Base-by-base conservation (phyloP, 1,140 invertebrate species). In the Patella vulgata region DNA sequence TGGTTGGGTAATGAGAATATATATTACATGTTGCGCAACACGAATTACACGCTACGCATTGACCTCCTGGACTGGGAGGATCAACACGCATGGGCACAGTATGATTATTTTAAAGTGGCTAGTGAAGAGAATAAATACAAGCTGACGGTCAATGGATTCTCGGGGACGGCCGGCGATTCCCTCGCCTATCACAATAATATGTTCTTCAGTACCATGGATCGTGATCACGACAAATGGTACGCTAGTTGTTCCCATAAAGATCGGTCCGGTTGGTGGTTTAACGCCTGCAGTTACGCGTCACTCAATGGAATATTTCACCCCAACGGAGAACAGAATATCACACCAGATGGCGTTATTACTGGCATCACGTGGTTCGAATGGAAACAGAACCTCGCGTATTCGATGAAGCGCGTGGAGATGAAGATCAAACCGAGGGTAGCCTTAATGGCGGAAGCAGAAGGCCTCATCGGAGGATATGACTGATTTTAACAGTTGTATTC, bases 21-120 rank as follows among this genome's bases (percentile, higher is more conserved):
- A 1, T 80, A 86, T 69, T 53, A 65, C 17, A 59, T 86, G 53
- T 86, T 86, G 4, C 73, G 28, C 1, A 33, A 57, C 21, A 68
- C 94, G 74, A 92, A 96, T 75, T 95, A 96, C 80, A 89, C 90
- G 76, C 87, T 97, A 0, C 84, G 94, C 19, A 91, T 97, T 3
- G 95, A 97, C 79, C 85, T 97, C 6, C 93, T 95, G 84, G 94
- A 96, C 81, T 97, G 96, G 84, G 94, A 96, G 84, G 93, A 92
- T 42, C 93, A 94, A 74, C 93, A 93, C 9, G 70, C 65, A 1
- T 77, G 71, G 50, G 73, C 78, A 0, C 30, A 54, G 11, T 80
- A 79, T 56, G 63, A 66, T 12, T 53, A 46, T 27, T 75, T 48
- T 40, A 43, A 14, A 21, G 59, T 78, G 0, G 63, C 55, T 5